phyloP scores from a whole-genome alignment of 2,113 vertebrate species.

The Potamarius usumacintae region DNA sequence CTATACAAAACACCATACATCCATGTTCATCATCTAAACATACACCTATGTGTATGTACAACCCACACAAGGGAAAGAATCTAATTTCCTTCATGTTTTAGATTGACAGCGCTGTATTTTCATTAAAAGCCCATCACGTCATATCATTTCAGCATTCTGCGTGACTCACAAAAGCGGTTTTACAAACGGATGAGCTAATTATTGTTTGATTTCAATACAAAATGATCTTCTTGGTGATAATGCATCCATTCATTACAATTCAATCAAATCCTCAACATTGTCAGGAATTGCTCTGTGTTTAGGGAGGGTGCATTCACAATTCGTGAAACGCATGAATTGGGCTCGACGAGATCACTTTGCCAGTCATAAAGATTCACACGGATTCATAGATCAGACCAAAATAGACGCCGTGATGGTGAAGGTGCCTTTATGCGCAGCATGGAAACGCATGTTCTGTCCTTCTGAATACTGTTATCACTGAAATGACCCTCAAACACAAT shows the following conservation, averaged over 20 bases:
- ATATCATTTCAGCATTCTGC: conserved; percentile 36
- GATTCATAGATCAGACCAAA: conserved; percentile 23
- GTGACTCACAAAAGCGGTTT: not conserved
- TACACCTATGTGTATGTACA: too few relatives aligned
- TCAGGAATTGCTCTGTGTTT: conserved; percentile 33
- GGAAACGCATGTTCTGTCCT: conserved; percentile 22
- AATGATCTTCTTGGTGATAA: conserved; percentile 38
- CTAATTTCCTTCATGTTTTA: conserved; percentile 16
- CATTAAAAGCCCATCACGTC: conserved; percentile 19
- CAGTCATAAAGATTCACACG: conserved; percentile 3
- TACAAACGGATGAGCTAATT: conserved; percentile 44
- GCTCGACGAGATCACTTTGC: not conserved
- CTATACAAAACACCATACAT: not conserved
- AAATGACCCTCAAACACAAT: conserved; percentile 9
- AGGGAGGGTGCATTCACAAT: not conserved
- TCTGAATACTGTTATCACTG: conserved; percentile 6
- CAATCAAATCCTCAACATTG: conserved; percentile 31
- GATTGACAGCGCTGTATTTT: conserved; percentile 28
- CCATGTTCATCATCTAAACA: not conserved
- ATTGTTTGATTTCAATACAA: conserved; percentile 45
- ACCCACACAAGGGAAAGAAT: not conserved
- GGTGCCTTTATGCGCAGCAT: conserved; percentile 10
- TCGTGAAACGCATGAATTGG: conserved; percentile 15
- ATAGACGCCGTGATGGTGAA: conserved; percentile 19
- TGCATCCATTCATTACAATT: conserved; percentile 36